phyloP scores from a whole-genome alignment of 2,888 invertebrate genomes.

The Philereme vetulata region DNA sequence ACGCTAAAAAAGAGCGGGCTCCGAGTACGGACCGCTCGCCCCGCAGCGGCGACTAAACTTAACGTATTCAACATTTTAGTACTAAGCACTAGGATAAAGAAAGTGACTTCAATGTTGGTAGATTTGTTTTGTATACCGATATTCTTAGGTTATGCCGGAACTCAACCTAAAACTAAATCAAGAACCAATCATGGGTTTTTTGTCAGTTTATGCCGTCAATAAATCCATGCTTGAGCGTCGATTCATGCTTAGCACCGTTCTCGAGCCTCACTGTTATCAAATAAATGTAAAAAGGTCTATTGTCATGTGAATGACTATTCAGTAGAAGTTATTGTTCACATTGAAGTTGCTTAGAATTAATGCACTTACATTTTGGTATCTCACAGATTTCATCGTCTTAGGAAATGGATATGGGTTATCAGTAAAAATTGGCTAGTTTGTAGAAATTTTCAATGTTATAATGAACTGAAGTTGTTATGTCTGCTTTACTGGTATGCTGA shows the following conservation, averaged over 20 bases:
- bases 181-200: no score
- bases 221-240: no score
- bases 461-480: constrained; percentile 7
- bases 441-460: constrained; percentile 19
- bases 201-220: no score
- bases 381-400: constrained; percentile 17
- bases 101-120: constrained; percentile 49
- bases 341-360: constrained; percentile 21
- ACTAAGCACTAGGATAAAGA: constrained; percentile 36
- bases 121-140: constrained; percentile 19
- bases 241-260: no score
- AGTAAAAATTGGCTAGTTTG: constrained; percentile 2
- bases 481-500: constrained; percentile 8
- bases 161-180: no score
- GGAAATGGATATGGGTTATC: constrained; percentile 8
- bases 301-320: constrained; percentile 10
- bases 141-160: neutral
- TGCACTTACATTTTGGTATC: constrained; percentile 25
- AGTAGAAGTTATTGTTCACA: constrained; percentile 9
- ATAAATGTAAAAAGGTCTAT: constrained; percentile 7
- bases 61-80: constrained; percentile 27
- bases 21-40: constrained; percentile 70
- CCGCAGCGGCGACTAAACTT: constrained; percentile 69
- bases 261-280: neutral
- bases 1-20: constrained; percentile 53